phyloP scores from a whole-genome alignment of 64 coral and sea anemone genomes.

The Astreopora myriophthalma region DNA sequence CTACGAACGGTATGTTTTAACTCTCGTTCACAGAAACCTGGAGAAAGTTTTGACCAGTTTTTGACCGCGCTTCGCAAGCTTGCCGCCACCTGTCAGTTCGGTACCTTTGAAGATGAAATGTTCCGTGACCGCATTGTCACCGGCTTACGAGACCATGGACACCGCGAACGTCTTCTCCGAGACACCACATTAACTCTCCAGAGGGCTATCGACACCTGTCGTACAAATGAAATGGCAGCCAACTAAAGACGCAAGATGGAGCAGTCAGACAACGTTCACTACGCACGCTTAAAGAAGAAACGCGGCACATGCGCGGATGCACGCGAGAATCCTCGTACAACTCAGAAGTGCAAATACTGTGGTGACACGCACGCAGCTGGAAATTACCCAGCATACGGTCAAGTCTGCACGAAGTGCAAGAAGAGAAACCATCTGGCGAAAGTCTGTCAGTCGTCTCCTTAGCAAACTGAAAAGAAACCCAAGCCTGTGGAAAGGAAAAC shows the following conservation, averaged over 20 bases:
- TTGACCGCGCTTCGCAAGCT: conserved; percentile 7
- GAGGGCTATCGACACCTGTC: conserved; percentile 8
- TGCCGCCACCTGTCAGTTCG: neutral
- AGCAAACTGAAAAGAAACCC: neutral
- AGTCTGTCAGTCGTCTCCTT: neutral
- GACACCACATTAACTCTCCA: neutral
- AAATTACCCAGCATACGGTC: neutral
- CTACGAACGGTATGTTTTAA: conserved; percentile 18
- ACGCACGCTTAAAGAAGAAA: neutral
- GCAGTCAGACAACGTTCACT: neutral
- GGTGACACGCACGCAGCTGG: neutral
- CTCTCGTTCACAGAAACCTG: neutral
- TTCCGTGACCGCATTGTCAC: conserved; percentile 7
- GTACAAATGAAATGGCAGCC: conserved; percentile 28
- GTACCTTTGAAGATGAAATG: conserved; percentile 37
- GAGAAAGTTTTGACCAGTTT: conserved; percentile 25
- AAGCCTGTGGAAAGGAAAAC: neutral
- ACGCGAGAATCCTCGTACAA: neutral
- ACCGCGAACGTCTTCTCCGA: conserved; percentile 22
- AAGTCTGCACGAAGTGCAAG: neutral
- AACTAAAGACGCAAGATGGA: neutral
- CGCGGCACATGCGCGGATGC: neutral
- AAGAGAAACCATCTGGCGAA: neutral
- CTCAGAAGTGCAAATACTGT: neutral
- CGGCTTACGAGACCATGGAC: neutral